A percentile compares a stretch with the other conserved stretches of the same genome.
Conservation (phyloP, 2,888 invertebrate species). For the Eumerus sabulonum region DNA sequence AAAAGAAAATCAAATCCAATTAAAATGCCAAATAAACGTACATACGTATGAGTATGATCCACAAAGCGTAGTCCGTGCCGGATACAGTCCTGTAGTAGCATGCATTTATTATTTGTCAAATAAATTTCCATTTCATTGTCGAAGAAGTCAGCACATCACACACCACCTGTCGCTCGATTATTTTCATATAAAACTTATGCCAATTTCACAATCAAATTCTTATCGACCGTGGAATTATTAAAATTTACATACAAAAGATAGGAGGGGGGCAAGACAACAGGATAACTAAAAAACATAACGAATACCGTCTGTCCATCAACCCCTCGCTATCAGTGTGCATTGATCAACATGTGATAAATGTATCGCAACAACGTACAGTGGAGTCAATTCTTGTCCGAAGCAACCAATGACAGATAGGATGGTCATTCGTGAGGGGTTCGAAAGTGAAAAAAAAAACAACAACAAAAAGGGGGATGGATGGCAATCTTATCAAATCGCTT, state of each 20-base stretch:
- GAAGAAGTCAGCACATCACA: constrained; percentile 15
- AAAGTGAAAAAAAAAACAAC: background rate
- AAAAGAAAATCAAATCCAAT: constrained; percentile 64
- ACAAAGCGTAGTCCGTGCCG: constrained; percentile 30
- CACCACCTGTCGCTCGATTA: constrained; percentile 59
- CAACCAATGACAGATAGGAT: constrained; percentile 65
- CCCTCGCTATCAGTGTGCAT: constrained; percentile 30
- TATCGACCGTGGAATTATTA: constrained; percentile 53
- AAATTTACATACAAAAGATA: constrained; percentile 56
- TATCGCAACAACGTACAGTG: constrained; percentile 41
- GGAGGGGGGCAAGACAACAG: constrained; percentile 34
- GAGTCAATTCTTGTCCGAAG: constrained; percentile 66
- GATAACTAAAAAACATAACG: too few species aligned
- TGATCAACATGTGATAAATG: constrained; percentile 48
- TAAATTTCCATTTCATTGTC: constrained; percentile 57
- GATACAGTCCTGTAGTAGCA: background rate
- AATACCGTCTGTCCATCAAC: background rate
- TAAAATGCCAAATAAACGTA: constrained; percentile 52
- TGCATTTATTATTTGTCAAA: constrained; percentile 68
- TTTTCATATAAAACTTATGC: constrained; percentile 67
- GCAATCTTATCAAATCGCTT: constrained; percentile 64
- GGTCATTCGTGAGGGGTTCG: constrained; percentile 58
- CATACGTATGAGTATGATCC: constrained; percentile 24
- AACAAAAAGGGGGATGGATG: constrained; percentile 38
- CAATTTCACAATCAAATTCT: constrained; percentile 68